These are phyloP conservation scores for Entomobrya multifasciata DNA, from an alignment of 2,888 invertebrate genomes.

Conservation along the genomic window DNA sequence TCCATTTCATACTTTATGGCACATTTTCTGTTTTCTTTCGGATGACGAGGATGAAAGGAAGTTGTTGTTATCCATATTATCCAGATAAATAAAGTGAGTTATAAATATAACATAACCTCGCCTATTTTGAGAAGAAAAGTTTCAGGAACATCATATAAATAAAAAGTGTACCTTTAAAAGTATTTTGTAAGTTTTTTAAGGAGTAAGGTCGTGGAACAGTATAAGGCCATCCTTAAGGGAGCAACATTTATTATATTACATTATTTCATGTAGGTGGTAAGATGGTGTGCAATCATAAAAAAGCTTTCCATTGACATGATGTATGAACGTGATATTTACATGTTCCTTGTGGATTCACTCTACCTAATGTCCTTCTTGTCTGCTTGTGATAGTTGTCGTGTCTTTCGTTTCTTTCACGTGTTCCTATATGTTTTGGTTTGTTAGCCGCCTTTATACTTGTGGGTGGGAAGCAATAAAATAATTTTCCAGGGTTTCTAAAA, in stretches of 20 bases:
- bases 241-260: slow-evolving; percentile 42
- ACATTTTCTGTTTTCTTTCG: slow-evolving; percentile 28
- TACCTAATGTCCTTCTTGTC: too few species aligned
- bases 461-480: slow-evolving; percentile 9
- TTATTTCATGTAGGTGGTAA: slow-evolving; percentile 10
- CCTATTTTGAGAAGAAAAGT: background rate
- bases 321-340: slow-evolving; percentile 67
- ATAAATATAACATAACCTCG: background rate
- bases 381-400: too few species aligned
- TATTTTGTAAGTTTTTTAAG: slow-evolving; percentile 16
- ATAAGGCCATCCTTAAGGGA: slow-evolving; percentile 48
- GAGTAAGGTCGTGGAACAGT: background rate
- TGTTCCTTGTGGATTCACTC: slow-evolving; percentile 48
- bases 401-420: background rate
- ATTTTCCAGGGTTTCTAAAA: background rate
- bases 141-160: background rate
- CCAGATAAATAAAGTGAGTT: background rate
- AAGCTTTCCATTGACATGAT: slow-evolving; percentile 50
- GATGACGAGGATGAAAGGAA: slow-evolving; percentile 6
- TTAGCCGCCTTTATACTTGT: too few species aligned
- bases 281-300: background rate
- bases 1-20: slow-evolving; percentile 46
- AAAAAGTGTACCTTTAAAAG: slow-evolving; percentile 25
- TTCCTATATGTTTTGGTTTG: background rate
- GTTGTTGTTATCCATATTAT: background rate